Conservation (phyloP, 2,113 vertebrate species). For the Crotalus viridis region DNA sequence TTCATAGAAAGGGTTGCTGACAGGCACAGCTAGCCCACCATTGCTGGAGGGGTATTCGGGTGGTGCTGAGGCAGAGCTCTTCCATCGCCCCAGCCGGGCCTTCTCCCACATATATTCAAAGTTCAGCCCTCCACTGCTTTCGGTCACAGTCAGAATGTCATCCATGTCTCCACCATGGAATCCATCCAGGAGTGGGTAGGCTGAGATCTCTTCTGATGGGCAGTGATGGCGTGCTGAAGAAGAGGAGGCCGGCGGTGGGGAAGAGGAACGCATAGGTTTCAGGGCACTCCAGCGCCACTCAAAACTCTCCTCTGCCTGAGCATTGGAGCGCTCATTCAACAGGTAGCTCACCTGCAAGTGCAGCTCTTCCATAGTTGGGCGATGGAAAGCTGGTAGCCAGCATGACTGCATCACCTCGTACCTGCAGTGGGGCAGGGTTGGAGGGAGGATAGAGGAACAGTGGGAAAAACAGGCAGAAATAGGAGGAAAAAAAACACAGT, state of each 20-base stretch:
- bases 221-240: background rate
- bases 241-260: background rate
- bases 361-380: slow-evolving; percentile 83
- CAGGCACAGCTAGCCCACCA: slow-evolving; percentile 37
- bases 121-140: slow-evolving; percentile 90
- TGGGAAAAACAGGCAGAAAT: slow-evolving; percentile 26
- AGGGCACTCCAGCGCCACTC: slow-evolving; percentile 87
- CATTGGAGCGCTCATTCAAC: slow-evolving; percentile 68
- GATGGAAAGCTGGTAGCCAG: slow-evolving; percentile 84
- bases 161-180: slow-evolving; percentile 79
- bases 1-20: slow-evolving; percentile 67
- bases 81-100: slow-evolving; percentile 77
- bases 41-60: slow-evolving; percentile 74
- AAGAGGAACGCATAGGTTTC: slow-evolving; percentile 70
- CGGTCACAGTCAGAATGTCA: slow-evolving; percentile 88
- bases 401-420: slow-evolving; percentile 93
- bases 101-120: slow-evolving; percentile 95
- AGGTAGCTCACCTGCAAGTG: slow-evolving; percentile 89
- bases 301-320: slow-evolving; percentile 78
- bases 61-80: slow-evolving; percentile 69
- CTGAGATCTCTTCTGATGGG: slow-evolving; percentile 48
- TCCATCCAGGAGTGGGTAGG: slow-evolving; percentile 83
- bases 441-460: slow-evolving; percentile 29
- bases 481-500: background rate
- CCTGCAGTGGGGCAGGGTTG: slow-evolving; percentile 64